These are phyloP conservation scores for Dicaeum eximium DNA, from an alignment of 2,113 vertebrate genomes.

Conservation along the genomic window DNA sequence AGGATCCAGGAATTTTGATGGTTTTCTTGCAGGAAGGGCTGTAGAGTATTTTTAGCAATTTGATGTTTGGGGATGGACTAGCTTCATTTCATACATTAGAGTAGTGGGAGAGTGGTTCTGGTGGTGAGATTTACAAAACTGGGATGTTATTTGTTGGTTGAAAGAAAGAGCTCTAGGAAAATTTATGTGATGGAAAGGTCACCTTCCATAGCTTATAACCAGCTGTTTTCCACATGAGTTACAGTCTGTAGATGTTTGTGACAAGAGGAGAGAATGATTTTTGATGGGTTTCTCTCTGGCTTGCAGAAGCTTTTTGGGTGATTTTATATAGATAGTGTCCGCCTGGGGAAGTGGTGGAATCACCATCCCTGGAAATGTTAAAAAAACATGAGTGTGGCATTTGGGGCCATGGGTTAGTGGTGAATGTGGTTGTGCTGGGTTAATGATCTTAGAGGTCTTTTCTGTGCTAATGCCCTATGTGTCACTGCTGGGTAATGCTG, in stretches of 20 bases:
- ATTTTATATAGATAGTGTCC: not conserved
- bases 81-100: not conserved
- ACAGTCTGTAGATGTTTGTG: not conserved
- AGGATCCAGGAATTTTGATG: not conserved
- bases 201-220: not conserved
- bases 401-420: no score
- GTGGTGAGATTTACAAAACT: not conserved
- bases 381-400: not conserved
- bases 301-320: not conserved
- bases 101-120: not conserved
- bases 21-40: not conserved
- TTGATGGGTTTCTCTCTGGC: not conserved
- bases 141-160: not conserved
- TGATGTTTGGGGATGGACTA: not conserved
- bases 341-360: not conserved
- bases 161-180: not conserved
- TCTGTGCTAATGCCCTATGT: rapidly evolving
- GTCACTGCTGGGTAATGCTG: not conserved
- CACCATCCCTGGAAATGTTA: not conserved
- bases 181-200: not conserved
- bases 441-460: not conserved
- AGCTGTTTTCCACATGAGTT: not conserved
- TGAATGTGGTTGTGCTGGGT: not conserved
- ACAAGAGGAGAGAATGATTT: not conserved
- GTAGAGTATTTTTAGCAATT: not conserved